Conservation (phyloP, 2,888 invertebrate species). For the Euproctis similis region DNA sequence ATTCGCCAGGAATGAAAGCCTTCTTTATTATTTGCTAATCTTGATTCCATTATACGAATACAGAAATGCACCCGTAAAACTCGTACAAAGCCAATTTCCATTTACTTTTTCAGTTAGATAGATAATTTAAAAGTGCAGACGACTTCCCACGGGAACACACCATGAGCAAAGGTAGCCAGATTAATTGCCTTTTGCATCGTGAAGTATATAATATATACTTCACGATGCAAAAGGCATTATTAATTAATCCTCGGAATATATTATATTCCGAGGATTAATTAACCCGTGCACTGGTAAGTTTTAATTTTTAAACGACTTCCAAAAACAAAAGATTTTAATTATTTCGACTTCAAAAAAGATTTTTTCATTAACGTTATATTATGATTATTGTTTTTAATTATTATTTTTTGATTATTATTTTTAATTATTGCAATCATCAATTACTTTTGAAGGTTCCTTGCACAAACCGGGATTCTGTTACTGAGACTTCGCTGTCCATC, state of each 20-base stretch:
- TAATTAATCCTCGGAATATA: too few relatives aligned
- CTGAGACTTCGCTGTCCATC: too few relatives aligned
- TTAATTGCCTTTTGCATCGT: slow-evolving; percentile 51
- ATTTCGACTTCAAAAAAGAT: too few relatives aligned
- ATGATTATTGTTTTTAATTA: too few relatives aligned
- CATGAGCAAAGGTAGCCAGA: slow-evolving; percentile 38
- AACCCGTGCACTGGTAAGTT: slow-evolving; percentile 44
- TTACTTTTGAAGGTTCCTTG: too few relatives aligned
- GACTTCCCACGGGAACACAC: slow-evolving; percentile 42
- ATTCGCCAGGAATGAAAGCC: slow-evolving; percentile 48
- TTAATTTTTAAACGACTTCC: slow-evolving; percentile 54
- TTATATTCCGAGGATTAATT: too few relatives aligned
- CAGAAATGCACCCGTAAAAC: not conserved
- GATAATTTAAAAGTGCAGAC: slow-evolving; percentile 35
- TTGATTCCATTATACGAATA: slow-evolving; percentile 27
- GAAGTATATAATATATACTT: slow-evolving; percentile 35
- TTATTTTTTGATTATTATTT: too few relatives aligned
- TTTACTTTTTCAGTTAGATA: slow-evolving; percentile 16
- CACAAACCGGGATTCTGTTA: too few relatives aligned
- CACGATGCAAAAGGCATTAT: too few relatives aligned
- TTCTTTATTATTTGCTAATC: slow-evolving; percentile 50
- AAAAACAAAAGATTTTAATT: too few relatives aligned
- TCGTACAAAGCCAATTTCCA: slow-evolving; percentile 14
- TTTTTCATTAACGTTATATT: too few relatives aligned
- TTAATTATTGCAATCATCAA: too few relatives aligned